Evolutionary conservation across 2,797 vertebrate species (phyloP).

Genomic region (Smutsia gigantea): DNA sequence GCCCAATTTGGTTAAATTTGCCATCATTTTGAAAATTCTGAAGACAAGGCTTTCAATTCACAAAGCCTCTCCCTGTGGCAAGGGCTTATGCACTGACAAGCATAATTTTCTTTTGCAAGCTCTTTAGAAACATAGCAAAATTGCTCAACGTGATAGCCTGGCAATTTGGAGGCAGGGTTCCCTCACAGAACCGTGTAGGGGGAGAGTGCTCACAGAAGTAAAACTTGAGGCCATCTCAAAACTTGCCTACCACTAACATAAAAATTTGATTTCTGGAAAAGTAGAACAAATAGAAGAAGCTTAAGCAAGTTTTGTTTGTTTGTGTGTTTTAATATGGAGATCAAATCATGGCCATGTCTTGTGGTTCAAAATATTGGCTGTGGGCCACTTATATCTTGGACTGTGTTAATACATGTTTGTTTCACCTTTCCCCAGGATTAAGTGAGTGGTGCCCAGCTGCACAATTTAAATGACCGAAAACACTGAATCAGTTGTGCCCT

Average conservation of each 20-base stretch:
- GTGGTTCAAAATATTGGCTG: neutral
- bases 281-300: neutral
- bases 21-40: slow-evolving; percentile 75
- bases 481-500: neutral
- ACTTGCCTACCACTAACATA: neutral
- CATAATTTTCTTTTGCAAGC: slow-evolving; percentile 64
- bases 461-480: slow-evolving; percentile 39
- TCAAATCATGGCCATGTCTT: neutral
- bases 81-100: slow-evolving; percentile 46
- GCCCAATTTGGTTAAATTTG: slow-evolving; percentile 77
- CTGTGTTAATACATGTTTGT: neutral
- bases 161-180: neutral
- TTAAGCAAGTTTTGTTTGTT: neutral
- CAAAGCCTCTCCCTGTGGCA: slow-evolving; percentile 50
- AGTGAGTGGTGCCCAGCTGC: neutral
- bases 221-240: neutral
- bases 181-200: neutral
- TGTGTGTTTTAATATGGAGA: slow-evolving; percentile 10
- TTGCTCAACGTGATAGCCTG: neutral
- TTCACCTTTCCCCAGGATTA: slow-evolving; percentile 24
- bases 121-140: slow-evolving; percentile 50
- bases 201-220: neutral
- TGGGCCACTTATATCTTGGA: neutral
- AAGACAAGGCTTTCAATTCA: slow-evolving; percentile 70
- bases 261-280: neutral